Conservation (phyloP, 2,797 vertebrate species). For the Morus bassanus region DNA sequence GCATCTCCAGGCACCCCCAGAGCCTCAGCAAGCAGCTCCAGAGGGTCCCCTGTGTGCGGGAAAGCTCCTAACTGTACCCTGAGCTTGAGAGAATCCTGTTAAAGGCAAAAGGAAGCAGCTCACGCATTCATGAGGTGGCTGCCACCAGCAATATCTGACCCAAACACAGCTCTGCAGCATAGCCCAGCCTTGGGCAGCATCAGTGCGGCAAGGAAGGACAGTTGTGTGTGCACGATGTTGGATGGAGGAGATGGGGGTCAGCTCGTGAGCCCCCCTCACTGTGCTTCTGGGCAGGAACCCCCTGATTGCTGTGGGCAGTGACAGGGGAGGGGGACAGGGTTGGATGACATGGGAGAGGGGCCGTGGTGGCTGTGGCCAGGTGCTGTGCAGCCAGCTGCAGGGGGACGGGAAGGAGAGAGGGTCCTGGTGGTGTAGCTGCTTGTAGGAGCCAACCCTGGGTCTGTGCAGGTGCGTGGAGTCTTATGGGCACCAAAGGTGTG, state of each 20-base stretch:
- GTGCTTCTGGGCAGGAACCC: fast-evolving
- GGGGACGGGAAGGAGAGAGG: background rate
- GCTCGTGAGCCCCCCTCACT: background rate
- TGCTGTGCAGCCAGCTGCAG: background rate
- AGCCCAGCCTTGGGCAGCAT: background rate
- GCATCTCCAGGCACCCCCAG: background rate
- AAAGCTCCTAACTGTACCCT: background rate
- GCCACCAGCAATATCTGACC: background rate
- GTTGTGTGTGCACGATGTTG: fast-evolving
- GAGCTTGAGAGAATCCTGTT: background rate
- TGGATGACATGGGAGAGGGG: background rate
- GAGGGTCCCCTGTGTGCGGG: fast-evolving
- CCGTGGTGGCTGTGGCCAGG: fast-evolving
- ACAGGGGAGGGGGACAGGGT: background rate
- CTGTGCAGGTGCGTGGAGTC: fast-evolving
- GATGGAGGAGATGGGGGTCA: background rate
- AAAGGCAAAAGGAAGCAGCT: background rate
- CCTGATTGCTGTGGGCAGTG: background rate
- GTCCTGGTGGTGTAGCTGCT: background rate
- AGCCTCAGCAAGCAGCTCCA: fast-evolving
- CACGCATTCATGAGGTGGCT: fast-evolving
- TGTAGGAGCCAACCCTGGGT: fast-evolving
- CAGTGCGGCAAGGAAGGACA: fast-evolving
- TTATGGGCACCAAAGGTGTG: fast-evolving
- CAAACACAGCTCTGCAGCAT: fast-evolving